phyloP scores from a whole-genome alignment of 1,140 invertebrate genomes.

The Daktulosphaira vitifoliae region DNA sequence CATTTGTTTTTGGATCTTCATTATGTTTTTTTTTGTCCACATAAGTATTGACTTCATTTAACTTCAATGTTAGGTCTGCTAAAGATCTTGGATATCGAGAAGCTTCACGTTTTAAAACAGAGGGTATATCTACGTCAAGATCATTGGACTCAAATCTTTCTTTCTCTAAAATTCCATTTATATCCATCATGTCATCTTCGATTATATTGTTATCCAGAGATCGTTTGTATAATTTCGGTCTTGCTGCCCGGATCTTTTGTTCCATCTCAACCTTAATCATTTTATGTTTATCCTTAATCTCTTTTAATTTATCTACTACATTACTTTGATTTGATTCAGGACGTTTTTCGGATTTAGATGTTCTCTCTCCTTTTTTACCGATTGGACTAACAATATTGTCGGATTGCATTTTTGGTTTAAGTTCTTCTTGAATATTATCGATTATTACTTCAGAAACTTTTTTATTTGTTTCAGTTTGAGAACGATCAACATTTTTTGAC shows the following conservation, averaged over 20 bases:
- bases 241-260: neutral
- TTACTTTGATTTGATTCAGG: neutral
- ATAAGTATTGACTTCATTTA: slow-evolving; percentile 19
- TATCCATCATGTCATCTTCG: slow-evolving; percentile 14
- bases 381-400: neutral
- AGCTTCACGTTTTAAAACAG: neutral
- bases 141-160: neutral
- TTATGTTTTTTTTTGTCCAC: neutral
- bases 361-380: neutral
- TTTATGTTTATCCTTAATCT: slow-evolving; percentile 3
- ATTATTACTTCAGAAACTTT: neutral
- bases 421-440: neutral
- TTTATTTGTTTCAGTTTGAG: neutral
- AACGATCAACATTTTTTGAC: neutral
- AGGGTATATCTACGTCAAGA: neutral
- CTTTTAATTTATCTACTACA: neutral
- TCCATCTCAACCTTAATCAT: neutral
- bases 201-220: neutral
- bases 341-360: neutral
- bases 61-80: slow-evolving; percentile 15
- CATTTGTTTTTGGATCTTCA: slow-evolving; percentile 5
- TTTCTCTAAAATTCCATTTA: neutral
- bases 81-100: neutral
- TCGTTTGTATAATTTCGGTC: neutral
- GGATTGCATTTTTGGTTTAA: slow-evolving; percentile 1